Evolutionary conservation across 2,113 vertebrate species (phyloP), one percentile per base, ranked within the genome.

Genomic region (Apaloderma vittatum): DNA sequence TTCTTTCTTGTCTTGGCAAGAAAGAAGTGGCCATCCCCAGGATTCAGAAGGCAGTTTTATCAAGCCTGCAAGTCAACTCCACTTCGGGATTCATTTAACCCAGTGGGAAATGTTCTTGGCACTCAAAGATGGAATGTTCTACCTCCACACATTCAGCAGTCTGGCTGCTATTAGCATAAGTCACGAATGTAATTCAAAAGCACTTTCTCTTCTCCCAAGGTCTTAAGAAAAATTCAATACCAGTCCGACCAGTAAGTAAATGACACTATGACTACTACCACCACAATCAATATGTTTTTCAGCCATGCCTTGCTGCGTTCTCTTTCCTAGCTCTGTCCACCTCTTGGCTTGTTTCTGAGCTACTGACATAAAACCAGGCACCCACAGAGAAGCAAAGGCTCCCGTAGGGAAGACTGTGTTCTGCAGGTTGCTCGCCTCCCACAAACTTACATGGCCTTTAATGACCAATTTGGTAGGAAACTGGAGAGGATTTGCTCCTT

Each of bases 261-360:
- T 29, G 26, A 57, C 20, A 70, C 49, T 62, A 15, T 9, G 62
- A 71, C 51, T 32, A 71, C 51, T 32, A 37, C 11, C 48, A 51
- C 3, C 36, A 43, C 0, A 0, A 29, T 27, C 76, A 55, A 3
- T 3, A 46, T 1, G 4, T 30, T 82, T 75, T 46, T 24, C 52
- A 94, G 73, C 57, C 85, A 21, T 12, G 16, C 19, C 36, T 45
- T 84, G 48, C 34, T 77, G 55, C 24, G 18, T 43, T 75, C 57
- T 55, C 52, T 40, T 34, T 23, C 30, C 29, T 12, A 19, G 15
- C 21, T 21, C 43, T 83, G 16, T 26, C 40, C 29, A 23, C 19
- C n/a, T 65, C 62, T 24, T 21, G 37, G 26, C n/a, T 71, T 82
- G 6, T 61, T 93, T 65, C 63, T 51, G 49, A 85, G 45, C 52